Evolutionary conservation across 2,797 vertebrate species (phyloP), one percentile per base, ranked within the genome.

Genomic region (Austrolebias charrua): DNA sequence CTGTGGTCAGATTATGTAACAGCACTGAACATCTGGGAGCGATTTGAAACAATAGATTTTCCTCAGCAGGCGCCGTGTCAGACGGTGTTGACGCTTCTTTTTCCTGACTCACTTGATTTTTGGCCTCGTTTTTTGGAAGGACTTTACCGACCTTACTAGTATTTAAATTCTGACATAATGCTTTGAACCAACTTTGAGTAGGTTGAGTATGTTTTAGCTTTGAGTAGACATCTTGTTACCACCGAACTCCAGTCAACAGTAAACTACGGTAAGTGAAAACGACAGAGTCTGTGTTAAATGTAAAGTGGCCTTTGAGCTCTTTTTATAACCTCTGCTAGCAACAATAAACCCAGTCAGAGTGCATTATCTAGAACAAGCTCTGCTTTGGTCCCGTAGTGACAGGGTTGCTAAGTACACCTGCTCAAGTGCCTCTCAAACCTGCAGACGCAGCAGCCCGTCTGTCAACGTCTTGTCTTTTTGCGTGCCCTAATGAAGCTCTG

Each of bases 31-130:
- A 83, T 87, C 81, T 89, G 87, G 87, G 85, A 85, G 29, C 35
- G 12, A 60, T 88, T 78, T 67, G 50, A 77, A 81, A 86, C 80
- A 75, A 85, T 82, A 73, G 75, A 74, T 71, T 80, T 71, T 85
- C 71, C 84, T 80, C 57, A 75, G 60, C 55, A 24, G 64, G 51
- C 71, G 66, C 28, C 62, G 19, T 63, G 59, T 82, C 64, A 44
- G 24, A 58, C 65, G 70, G 28, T 65, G 71, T 51, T 45, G 73
- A 72, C 54, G 52, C 69, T 56, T 76, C 59, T 71, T 54, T 60
- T 69, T 75, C 45, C 56, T 46, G 65, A 69, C 59, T 76, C 29
- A 16, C 55, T 57, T 50, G 11, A 35, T 43, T 56, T 68, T 47
- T 19, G 1, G 28, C 20, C 60, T 52, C 65, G 64, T 29, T 60